phyloP scores from a whole-genome alignment of 2,888 invertebrate species.

The Caenorhabditis sp. region DNA sequence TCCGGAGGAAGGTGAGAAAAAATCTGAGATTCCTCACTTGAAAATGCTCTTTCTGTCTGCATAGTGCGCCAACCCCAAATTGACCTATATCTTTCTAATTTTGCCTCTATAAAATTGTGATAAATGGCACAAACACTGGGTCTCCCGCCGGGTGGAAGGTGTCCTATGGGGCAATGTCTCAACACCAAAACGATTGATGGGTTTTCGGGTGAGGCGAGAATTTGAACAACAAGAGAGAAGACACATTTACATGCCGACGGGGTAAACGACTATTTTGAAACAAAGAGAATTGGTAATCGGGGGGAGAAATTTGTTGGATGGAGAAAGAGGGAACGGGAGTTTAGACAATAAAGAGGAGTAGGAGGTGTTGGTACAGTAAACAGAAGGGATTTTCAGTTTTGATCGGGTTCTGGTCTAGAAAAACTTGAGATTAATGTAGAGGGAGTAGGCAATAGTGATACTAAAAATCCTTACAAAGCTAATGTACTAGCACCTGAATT shows the following conservation, averaged over 20 bases:
- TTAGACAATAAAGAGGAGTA: not conserved
- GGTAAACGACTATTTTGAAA: conserved; percentile 20
- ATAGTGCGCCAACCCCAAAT: conserved; percentile 1
- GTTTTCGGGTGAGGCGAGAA: conserved; percentile 51
- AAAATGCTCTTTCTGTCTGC: not conserved
- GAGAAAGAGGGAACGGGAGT: conserved; percentile 5
- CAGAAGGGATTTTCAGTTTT: too few relatives aligned
- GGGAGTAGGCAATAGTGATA: too few relatives aligned
- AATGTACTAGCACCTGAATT: too few relatives aligned
- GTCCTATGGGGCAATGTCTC: conserved; percentile 15
- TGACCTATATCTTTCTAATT: conserved; percentile 46
- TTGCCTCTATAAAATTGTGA: conserved; percentile 41
- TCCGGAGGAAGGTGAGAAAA: conserved; percentile 14
- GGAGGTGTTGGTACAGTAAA: not conserved
- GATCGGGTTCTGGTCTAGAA: too few relatives aligned
- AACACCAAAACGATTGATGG: conserved; percentile 39
- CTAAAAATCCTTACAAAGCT: too few relatives aligned
- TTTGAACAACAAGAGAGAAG: conserved; percentile 49
- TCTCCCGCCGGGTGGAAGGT: conserved; percentile 29
- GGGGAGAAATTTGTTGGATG: conserved; percentile 1
- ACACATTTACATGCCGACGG: conserved; percentile 37
- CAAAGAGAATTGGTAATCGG: conserved; percentile 47
- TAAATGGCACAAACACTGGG: conserved; percentile 43
- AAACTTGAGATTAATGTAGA: too few relatives aligned
- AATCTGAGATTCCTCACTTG: not conserved